Evolutionary conservation across 2,113 vertebrate species (phyloP).

Genomic region (Cryptoleucopteryx plumbea): DNA sequence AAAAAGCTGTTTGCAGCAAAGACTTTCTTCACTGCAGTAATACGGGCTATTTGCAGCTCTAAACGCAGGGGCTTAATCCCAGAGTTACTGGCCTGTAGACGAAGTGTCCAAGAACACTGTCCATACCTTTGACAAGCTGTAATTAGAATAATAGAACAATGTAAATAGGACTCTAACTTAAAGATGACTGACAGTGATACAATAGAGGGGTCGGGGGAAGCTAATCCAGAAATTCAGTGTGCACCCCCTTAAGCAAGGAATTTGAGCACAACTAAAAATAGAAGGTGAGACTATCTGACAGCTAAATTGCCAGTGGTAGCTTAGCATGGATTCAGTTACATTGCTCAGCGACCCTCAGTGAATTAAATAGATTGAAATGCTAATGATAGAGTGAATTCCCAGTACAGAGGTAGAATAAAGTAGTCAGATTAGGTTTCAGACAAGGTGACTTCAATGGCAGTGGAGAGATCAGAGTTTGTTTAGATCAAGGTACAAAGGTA

Average conservation of each 20-base stretch:
- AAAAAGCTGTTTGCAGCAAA: background rate
- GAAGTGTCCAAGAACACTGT: background rate
- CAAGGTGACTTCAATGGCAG: slow-evolving; percentile 62
- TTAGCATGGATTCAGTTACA: slow-evolving; percentile 54
- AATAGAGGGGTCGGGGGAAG: slow-evolving; percentile 2
- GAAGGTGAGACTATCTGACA: slow-evolving; percentile 62
- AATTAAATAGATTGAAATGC: slow-evolving; percentile 73
- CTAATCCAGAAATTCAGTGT: slow-evolving; percentile 38
- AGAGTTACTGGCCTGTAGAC: background rate
- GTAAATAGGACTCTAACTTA: background rate
- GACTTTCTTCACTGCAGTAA: background rate
- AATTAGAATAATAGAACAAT: slow-evolving; percentile 13
- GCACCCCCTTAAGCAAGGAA: slow-evolving; percentile 24
- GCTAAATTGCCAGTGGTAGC: slow-evolving; percentile 58
- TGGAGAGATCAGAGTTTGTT: slow-evolving; percentile 55
- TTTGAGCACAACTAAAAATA: slow-evolving; percentile 51
- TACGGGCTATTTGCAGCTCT: background rate
- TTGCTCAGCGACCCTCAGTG: slow-evolving; percentile 61
- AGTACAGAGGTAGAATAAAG: slow-evolving; percentile 59
- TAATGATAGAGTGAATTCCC: slow-evolving; percentile 65
- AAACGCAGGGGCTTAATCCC: background rate
- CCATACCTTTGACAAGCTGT: background rate
- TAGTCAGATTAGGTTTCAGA: slow-evolving; percentile 66
- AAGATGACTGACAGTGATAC: slow-evolving; percentile 17
- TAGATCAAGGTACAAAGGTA: slow-evolving; percentile 46